phyloP scores from a whole-genome alignment of 2,888 invertebrate species.

The Malachius bipustulatus region DNA sequence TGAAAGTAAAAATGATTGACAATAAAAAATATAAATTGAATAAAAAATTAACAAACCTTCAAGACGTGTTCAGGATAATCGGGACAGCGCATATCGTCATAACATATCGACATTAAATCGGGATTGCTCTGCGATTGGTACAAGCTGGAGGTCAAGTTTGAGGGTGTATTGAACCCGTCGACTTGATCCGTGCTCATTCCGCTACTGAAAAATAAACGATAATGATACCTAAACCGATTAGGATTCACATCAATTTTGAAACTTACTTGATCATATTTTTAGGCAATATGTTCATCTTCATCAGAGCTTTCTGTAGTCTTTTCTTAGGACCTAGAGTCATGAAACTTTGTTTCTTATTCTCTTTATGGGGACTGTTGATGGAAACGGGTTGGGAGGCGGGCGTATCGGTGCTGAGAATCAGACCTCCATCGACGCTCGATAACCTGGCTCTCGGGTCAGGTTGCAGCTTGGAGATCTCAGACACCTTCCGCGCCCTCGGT shows the following conservation, averaged over 20 bases:
- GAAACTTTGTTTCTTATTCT: constrained; percentile 47
- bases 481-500: constrained; percentile 43
- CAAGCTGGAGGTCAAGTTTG: constrained; percentile 49
- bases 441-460: constrained; percentile 61
- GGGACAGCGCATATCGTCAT: constrained; percentile 65
- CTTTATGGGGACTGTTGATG: constrained; percentile 56
- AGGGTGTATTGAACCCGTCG: constrained; percentile 45
- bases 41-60: no score
- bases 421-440: constrained; percentile 59
- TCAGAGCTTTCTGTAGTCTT: constrained; percentile 70
- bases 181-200: constrained; percentile 49
- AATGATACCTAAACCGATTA: constrained; percentile 7
- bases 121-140: constrained; percentile 85
- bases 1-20: constrained; percentile 6
- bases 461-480: constrained; percentile 54
- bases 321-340: constrained; percentile 84
- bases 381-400: constrained; percentile 44
- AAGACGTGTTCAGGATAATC: constrained; percentile 95
- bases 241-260: no score
- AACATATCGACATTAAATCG: constrained; percentile 70
- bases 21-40: no score
- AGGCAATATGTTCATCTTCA: constrained; percentile 81
- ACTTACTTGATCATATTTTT: constrained; percentile 57
- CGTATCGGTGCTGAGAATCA: constrained; percentile 27
- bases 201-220: constrained; percentile 23